These are phyloP conservation scores for Caenorhabditis sp. DNA, from an alignment of 2,888 invertebrate genomes.

Conservation along the genomic window DNA sequence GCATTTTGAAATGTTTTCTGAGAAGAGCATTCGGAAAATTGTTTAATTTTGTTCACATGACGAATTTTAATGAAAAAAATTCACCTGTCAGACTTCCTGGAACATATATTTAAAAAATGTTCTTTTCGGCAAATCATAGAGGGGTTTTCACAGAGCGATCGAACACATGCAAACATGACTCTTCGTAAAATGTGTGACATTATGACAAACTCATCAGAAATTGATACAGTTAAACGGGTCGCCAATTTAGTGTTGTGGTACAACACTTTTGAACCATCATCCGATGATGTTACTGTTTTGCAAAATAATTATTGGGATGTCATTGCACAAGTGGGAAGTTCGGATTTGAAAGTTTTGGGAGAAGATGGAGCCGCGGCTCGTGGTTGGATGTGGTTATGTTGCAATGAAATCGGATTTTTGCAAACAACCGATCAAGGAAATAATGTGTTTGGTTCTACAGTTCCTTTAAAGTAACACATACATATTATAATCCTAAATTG, in stretches of 20 bases:
- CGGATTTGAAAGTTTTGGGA: slow-evolving; percentile 25
- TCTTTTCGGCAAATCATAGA: too few species aligned
- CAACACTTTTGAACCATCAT: slow-evolving; percentile 26
- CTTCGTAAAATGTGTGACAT: slow-evolving; percentile 48
- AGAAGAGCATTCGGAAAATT: too few species aligned
- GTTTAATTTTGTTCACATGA: too few species aligned
- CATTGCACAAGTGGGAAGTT: slow-evolving; percentile 22
- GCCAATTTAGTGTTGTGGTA: slow-evolving; percentile 39
- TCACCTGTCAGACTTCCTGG: background rate
- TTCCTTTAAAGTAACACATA: slow-evolving; percentile 48
- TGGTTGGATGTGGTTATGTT: slow-evolving; percentile 64
- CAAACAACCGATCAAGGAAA: slow-evolving; percentile 59
- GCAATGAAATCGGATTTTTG: slow-evolving; percentile 62
- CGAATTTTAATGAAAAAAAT: background rate
- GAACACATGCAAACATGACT: slow-evolving; percentile 44
- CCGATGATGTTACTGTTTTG: slow-evolving; percentile 18
- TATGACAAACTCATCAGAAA: slow-evolving; percentile 36
- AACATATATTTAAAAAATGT: too few species aligned
- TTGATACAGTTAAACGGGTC: slow-evolving; percentile 25
- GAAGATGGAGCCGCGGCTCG: slow-evolving; percentile 39
- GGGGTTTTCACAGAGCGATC: slow-evolving; percentile 46
- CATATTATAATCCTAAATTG: background rate
- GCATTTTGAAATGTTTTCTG: too few species aligned
- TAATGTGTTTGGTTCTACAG: slow-evolving; percentile 53
- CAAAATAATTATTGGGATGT: slow-evolving; percentile 42